A percentile compares a stretch with the other conserved stretches of the same genome.
These are phyloP conservation scores for Anarsia innoxiella DNA, from an alignment of 2,888 invertebrate species.

Conservation along the genomic window DNA sequence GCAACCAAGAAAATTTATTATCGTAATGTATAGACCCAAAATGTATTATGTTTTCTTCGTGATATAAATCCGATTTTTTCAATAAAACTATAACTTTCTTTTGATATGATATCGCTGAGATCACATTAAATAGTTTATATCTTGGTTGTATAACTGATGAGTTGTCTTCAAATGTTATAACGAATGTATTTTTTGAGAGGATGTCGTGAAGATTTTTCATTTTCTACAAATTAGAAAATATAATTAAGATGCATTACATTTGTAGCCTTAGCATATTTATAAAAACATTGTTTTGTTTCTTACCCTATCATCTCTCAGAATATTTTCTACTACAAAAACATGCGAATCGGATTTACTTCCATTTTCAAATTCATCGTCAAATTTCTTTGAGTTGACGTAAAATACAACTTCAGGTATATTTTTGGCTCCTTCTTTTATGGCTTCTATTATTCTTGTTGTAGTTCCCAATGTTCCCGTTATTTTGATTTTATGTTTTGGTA, in stretches of 20 bases:
- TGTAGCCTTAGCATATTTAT: too few species aligned
- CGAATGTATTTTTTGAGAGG: not conserved
- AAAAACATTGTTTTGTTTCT: too few species aligned
- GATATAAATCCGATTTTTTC: slow-evolving; percentile 18
- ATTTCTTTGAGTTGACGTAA: too few species aligned
- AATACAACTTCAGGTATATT: slow-evolving; percentile 26
- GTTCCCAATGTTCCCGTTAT: not conserved
- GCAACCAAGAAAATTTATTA: slow-evolving; percentile 37
- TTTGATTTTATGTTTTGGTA: not conserved
- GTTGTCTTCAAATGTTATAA: not conserved
- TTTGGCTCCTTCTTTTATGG: slow-evolving; percentile 19
- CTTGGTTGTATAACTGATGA: not conserved
- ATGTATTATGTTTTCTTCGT: slow-evolving; percentile 28
- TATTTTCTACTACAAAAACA: not conserved
- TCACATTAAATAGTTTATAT: not conserved
- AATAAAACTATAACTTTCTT: slow-evolving; percentile 33
- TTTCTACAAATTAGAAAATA: not conserved
- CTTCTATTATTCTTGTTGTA: too few species aligned
- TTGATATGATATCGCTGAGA: slow-evolving; percentile 31
- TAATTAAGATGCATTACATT: too few species aligned
- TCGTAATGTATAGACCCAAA: slow-evolving; percentile 32
- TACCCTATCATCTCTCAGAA: not conserved
- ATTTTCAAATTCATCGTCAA: too few species aligned
- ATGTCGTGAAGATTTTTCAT: not conserved
- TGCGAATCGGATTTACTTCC: not conserved